Conservation (phyloP, 2,113 vertebrate genomes). For the Pachyramphus minor region DNA sequence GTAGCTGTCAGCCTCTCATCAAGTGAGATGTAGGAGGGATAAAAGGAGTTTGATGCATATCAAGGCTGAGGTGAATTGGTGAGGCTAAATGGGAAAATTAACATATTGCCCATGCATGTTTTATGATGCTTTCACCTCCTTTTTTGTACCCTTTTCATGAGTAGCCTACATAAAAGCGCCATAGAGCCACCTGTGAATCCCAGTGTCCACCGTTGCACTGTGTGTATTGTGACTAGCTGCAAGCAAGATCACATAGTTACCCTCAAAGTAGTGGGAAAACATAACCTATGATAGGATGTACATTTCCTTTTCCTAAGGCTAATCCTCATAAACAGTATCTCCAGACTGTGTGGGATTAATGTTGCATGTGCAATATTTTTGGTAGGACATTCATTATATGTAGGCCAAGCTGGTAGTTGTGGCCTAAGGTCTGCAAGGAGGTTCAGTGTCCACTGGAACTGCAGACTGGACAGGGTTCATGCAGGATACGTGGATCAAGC, state of each 20-base stretch:
- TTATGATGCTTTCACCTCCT: neutral
- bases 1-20: neutral
- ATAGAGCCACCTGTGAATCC: neutral
- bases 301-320: neutral
- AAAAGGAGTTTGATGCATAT: neutral
- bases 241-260: neutral
- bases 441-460: neutral
- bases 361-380: neutral
- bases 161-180: neutral
- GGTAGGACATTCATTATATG: neutral
- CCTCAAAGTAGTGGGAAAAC: neutral
- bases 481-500: neutral
- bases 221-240: neutral
- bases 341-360: neutral
- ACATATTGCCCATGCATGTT: fast-evolving
- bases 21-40: neutral
- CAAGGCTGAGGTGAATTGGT: neutral
- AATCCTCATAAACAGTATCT: neutral
- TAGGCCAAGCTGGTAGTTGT: neutral
- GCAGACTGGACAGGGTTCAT: neutral
- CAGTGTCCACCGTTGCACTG: neutral
- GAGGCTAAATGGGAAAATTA: neutral
- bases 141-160: neutral
- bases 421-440: neutral
- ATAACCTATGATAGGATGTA: neutral